Percentiles rank a stretch among this genome's conserved stretches.
Conservation (phyloP, 1,140 invertebrate genomes). For the Plectus sambesii region DNA sequence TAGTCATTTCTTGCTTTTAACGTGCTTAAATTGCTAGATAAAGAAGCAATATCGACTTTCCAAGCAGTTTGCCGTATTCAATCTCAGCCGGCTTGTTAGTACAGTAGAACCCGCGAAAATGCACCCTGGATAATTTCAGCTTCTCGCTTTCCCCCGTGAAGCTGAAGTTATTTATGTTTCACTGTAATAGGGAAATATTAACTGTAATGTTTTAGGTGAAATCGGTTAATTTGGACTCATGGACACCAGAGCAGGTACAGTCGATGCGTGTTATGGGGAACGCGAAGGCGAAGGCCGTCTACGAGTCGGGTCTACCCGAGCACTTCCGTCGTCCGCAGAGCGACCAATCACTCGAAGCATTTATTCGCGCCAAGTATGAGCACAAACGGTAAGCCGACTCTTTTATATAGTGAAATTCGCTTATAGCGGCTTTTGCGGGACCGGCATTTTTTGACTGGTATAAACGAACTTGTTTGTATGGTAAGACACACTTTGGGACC, state of each 20-base stretch:
- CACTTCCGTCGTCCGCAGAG: constrained; percentile 84
- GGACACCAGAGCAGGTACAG: constrained; percentile 90
- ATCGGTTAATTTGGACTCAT: constrained; percentile 90
- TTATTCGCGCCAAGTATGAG: constrained; percentile 94
- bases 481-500: not conserved
- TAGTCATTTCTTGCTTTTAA: too few species aligned
- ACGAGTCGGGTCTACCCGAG: constrained; percentile 91
- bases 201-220: constrained; percentile 63
- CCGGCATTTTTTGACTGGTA: not conserved
- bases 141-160: too few species aligned
- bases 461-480: not conserved
- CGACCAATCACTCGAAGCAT: constrained; percentile 68
- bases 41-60: too few species aligned
- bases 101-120: too few species aligned
- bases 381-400: constrained; percentile 69
- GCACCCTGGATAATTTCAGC: too few species aligned
- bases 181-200: too few species aligned
- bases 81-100: too few species aligned
- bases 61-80: too few species aligned
- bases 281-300: constrained; percentile 83
- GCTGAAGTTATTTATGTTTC: too few species aligned
- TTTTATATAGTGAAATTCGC: not conserved
- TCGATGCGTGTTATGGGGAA: constrained; percentile 92
- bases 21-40: too few species aligned
- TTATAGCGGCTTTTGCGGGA: too few species aligned